Conservation (phyloP, 2,888 invertebrate genomes). For the Luffia ferchaultella region DNA sequence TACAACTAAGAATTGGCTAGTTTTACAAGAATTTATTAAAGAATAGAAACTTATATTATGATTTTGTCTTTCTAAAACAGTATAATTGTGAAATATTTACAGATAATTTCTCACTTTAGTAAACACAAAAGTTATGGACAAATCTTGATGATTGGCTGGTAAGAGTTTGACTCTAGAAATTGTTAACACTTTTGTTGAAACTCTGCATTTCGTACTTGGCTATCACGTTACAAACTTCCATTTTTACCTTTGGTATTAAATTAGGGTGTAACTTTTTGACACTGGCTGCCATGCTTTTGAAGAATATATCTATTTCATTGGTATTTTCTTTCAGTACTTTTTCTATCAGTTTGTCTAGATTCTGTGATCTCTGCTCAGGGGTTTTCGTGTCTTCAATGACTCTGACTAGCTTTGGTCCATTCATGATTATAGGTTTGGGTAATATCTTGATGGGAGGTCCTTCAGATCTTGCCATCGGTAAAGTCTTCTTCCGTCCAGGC, state of each 20-base stretch:
- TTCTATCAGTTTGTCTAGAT: slow-evolving; percentile 50
- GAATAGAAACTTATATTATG: too few relatives aligned
- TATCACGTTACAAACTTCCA: slow-evolving; percentile 60
- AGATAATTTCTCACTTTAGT: too few relatives aligned
- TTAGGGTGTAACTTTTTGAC: slow-evolving; percentile 56
- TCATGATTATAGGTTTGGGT: slow-evolving; percentile 47
- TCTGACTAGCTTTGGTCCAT: slow-evolving; percentile 40
- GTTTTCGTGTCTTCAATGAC: slow-evolving; percentile 34
- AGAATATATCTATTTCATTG: slow-evolving; percentile 58
- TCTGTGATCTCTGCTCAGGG: slow-evolving; percentile 36
- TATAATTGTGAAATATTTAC: too few relatives aligned
- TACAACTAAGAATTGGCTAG: too few relatives aligned
- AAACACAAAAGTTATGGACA: too few relatives aligned
- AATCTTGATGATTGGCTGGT: too few relatives aligned
- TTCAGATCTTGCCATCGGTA: slow-evolving; percentile 30
- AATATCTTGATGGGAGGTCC: slow-evolving; percentile 50
- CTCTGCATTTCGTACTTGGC: slow-evolving; percentile 61
- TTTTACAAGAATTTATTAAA: too few relatives aligned
- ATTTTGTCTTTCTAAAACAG: too few relatives aligned
- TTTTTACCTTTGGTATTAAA: slow-evolving; percentile 56
- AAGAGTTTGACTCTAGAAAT: slow-evolving; percentile 10
- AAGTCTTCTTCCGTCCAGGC: slow-evolving; percentile 39
- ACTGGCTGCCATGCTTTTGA: slow-evolving; percentile 57
- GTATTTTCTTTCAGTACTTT: slow-evolving; percentile 52
- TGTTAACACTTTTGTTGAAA: slow-evolving; percentile 38